Base-by-base conservation (phyloP, 2,113 vertebrate genomes). In the Archocentrus centrarchus region DNA sequence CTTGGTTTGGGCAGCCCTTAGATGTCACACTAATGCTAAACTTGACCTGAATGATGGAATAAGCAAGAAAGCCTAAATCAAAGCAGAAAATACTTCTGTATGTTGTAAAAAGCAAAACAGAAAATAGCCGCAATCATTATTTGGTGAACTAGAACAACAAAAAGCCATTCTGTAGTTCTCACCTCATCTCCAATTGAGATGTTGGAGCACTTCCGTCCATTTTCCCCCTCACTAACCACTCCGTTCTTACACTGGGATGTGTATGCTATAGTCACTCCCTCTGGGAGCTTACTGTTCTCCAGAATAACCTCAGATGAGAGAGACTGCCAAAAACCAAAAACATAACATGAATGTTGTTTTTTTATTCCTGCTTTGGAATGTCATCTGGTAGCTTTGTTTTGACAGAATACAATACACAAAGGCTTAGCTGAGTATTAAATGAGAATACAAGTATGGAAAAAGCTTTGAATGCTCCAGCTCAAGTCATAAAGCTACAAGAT, bases 161-260 rank as follows among this genome's bases (percentile, higher is more conserved):
- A 53, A 2, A 60, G 7, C 0, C 27, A 2, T 15, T 20, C 75
- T 44, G 13, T 1, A 27, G 9, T 41, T 73, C 92, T 90, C 77
- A 99, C 98, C 97, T 98, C 96, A 88, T 99, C 98, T 80, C 98
- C 98, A 7, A 99, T 98, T 64, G 98, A 99, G 94, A 99, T 99
- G 86, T 99, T 99, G 30, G 97, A 98, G 87, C 98, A 99, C 84
- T 97, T 99, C 37, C 98, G 96, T 90, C 98, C 98, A 79, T 96
- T 96, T 89, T 99, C 98, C 17, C 97, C 98, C 22, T 96, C 97
- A 11, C 95, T 96, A 17, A 97, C 97, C 60, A 97, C 94, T 53
- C 98, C 98, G 17, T 98, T 98, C 94, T 99, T 99, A 88, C 98
- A 99, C 94, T 93, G 97, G 15, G 98, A 97, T n/a, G 96, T 97